Evolutionary conservation across 2,113 vertebrate genomes (phyloP), one percentile per base, ranked within the genome.

Genomic region (Cochlearius cochlearius): DNA sequence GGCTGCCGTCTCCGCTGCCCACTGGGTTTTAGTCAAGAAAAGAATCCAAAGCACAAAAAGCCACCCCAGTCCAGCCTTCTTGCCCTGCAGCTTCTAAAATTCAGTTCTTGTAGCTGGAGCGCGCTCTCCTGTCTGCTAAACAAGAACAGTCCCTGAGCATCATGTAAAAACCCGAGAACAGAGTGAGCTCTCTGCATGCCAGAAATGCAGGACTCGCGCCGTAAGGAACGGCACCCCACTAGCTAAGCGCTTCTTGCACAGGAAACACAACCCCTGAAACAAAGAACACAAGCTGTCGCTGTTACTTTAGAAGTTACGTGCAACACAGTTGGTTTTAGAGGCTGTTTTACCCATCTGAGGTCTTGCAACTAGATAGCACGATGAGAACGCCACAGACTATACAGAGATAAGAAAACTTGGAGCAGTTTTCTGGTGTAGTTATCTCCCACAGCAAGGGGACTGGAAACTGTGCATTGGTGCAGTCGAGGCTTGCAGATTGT

Each of bases 1-100:
- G 0, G 0, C 85, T 39, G 2, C 50, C 5, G 1, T 4, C 43
- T 30, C 62, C 32, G 52, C 66, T 25, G 3, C 22, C 50, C 4
- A 3, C 14, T 7, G 5, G 15, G 11, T 23, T n/a, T 50, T 66
- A 39, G 26, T 6, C 20, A 30, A 50, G 15, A 29, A n/a, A 39
- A 49, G 3, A 82, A 66, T 14, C 14, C 49, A 49, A 79, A 64
- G 58, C 20, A 49, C 32, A 66, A 45, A 58, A 80, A 76, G 7
- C 38, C 43, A 41, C 21, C 3, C 26, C 41, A 56, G 36, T 25
- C 25, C 34, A 67, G 60, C 86, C n/a, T 72, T 55, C 68, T 41
- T 10, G 2, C 29, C 32, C 38, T 36, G 29, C 15, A 8, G 36
- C 13, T 75, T 26, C 27, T 34, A 78, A 52, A 60, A 39, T 26